Evolutionary conservation across 2,888 invertebrate genomes (phyloP).

Genomic region (Oligia strigilis): DNA sequence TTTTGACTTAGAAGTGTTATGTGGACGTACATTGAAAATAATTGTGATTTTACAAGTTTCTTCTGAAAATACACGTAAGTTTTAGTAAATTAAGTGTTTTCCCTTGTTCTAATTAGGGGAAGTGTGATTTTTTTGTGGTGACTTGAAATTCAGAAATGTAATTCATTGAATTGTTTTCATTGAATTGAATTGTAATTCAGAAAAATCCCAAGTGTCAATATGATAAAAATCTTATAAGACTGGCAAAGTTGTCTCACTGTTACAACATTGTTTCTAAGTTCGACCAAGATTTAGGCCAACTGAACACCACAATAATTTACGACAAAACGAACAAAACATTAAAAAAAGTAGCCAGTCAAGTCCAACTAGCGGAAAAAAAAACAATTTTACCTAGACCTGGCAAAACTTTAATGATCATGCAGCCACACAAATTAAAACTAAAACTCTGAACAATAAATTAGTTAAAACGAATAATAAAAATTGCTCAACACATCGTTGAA

Average conservation of each 20-base stretch:
- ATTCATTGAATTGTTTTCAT: too few relatives aligned
- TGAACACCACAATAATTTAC: slow-evolving; percentile 3
- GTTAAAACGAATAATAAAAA: slow-evolving; percentile 38
- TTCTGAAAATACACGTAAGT: slow-evolving; percentile 77
- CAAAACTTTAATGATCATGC: slow-evolving; percentile 37
- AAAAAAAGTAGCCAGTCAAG: background rate
- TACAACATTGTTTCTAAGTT: slow-evolving; percentile 23
- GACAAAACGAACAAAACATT: slow-evolving; percentile 2
- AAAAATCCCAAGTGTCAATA: slow-evolving; percentile 38
- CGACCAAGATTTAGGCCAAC: slow-evolving; percentile 53
- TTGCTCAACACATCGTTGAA: slow-evolving; percentile 44
- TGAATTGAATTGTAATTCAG: background rate
- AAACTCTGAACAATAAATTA: slow-evolving; percentile 45
- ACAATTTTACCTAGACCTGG: background rate
- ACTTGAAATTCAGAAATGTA: too few relatives aligned
- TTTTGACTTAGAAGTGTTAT: slow-evolving; percentile 78
- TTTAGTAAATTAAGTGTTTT: slow-evolving; percentile 59
- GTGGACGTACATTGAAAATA: slow-evolving; percentile 76
- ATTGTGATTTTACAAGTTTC: slow-evolving; percentile 73
- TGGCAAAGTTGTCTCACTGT: slow-evolving; percentile 21
- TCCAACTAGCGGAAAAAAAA: background rate
- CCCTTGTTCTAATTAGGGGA: slow-evolving; percentile 52
- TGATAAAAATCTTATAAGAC: slow-evolving; percentile 53
- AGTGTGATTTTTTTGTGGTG: slow-evolving; percentile 56
- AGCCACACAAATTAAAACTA: slow-evolving; percentile 28